Base-by-base conservation (phyloP, 2,888 invertebrate genomes). In the Serripes groenlandicus region DNA sequence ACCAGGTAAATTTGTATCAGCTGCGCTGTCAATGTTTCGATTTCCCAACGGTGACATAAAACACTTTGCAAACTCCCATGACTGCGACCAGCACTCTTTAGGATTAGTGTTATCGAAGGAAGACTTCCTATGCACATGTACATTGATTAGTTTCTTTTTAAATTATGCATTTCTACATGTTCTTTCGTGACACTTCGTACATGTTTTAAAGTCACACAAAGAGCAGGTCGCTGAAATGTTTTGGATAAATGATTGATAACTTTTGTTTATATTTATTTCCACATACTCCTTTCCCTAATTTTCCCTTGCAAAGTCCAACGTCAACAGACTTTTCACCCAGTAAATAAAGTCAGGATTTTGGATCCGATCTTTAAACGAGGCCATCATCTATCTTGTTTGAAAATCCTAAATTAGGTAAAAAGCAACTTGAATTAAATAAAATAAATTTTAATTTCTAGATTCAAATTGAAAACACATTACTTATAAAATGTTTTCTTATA, bases 31-130 rank as follows among this genome's bases (percentile, higher is more conserved):
- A 21, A 26, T 26, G 26, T 3, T 58, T 58, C n/a, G 26, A 26
- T 58, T 28, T 26, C 58, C 58, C n/a, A n/a, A n/a, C 3, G 58
- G 26, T 9, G 58, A 26, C 58, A 58, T 58, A 26, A 26, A 58
- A 58, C 58, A 58, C 28, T 11, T 58, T 26, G 58, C 58, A n/a
- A 58, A 26, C 15, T 58, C 58, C 58, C 58, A 58, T 15, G 58
- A 28, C 4, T 58, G 23, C 15, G 58, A 21, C 26, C 23, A 58
- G n/a, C 58, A 58, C 4, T 58, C 58, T 15, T 26, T 58, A 5
- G 28, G 23, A n/a, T 3, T 7, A 5, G 58, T 58, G 26, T 58
- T 58, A 58, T 58, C 26, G 26, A 58, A 58, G 26, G 58, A 28
- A 7, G 58, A 28, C 28, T 28, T 58, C 2, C 15, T 11, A 58